Evolutionary conservation across 2,797 vertebrate species (phyloP), one percentile per base, ranked within the genome.

Genomic region (Eospalax fontanierii): DNA sequence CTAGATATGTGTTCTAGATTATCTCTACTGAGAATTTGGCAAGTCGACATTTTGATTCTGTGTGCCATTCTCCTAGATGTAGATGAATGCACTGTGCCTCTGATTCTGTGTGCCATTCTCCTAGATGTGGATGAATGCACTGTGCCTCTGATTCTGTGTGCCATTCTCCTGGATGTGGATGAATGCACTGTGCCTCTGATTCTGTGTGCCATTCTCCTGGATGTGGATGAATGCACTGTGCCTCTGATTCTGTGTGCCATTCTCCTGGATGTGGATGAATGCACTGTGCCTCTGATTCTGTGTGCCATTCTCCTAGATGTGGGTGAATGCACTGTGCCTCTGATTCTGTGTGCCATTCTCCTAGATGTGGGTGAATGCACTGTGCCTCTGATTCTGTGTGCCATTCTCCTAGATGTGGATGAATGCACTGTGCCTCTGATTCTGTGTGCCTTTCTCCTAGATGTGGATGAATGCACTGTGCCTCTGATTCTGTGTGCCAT

Each of bases 251-350:
- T n/a, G n/a, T n/a, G n/a, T n/a, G n/a, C n/a, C n/a, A n/a, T n/a
- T n/a, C n/a, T n/a, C n/a, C n/a, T 98, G 99, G 99, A 99, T 95
- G 98, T 99, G 86, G 99, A 99, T 22, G 99, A 99, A 98, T 99
- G 99, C 89, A 94, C 98, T 4, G 94, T 99, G 88, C 98, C 98
- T 94, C 98, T n/a, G n/a, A n/a, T n/a, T n/a, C n/a, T n/a, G n/a
- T n/a, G n/a, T n/a, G n/a, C n/a, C n/a, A n/a, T n/a, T n/a, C n/a
- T n/a, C n/a, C n/a, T 98, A 99, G 99, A 99, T 95, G 98, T 99
- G 86, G 99, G 99, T 22, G 99, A 99, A 98, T 99, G 99, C 89
- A 94, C 98, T 4, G 94, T 99, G 88, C 98, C 98, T 94, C 98
- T n/a, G n/a, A n/a, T n/a, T n/a, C n/a, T n/a, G n/a, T n/a, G n/a